Base-by-base conservation (phyloP, 2,888 invertebrate species). In the Andricus curvator region DNA sequence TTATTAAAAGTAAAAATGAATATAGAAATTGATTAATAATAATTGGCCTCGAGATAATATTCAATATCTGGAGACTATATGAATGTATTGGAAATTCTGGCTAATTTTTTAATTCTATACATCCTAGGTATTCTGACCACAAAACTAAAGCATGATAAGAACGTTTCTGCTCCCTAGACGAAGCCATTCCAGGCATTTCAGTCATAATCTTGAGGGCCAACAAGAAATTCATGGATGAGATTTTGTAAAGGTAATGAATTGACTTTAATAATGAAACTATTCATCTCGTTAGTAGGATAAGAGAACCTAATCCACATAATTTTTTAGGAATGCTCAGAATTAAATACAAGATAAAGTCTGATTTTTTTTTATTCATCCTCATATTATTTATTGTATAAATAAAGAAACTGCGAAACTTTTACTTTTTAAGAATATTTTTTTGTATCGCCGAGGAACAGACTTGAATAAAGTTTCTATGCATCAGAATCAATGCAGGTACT, bases 71-170 rank as follows among this genome's bases (percentile, higher is more conserved):
- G 29, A 51, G 11, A 48, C 20, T 17, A 17, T 22, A 70, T n/a
- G 51, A 22, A 51, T 70, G 70, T 33, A 70, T 70, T 70, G 70
- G 20, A 70, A 48, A 70, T 70, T 70, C 29, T 25, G 29, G 29
- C 48, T 51, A 29, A 51, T 51, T 70, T 29, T 70, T 51, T 25
- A 33, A 29, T n/a, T 11, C 17, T 20, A 9, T 48, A 17, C 20
- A 48, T 29, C 48, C 9, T 29, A 25, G 70, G 48, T 44, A 70
- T 51, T 70, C 48, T 29, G 20, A 70, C 70, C 70, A 70, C 22
- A 70, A 51, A 70, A 29, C 51, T 29, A 9, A 44, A 11, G 70
- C 20, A 70, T 70, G 70, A 25, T 70, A 70, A 48, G 70, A 70
- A 70, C 29, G 70, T 51, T 70, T 48, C 70, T 13, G 25, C 29